A percentile compares a stretch with the other conserved stretches of the same genome.
Evolutionary conservation across 2,888 invertebrate genomes (phyloP).

Genomic region (Diloba caeruleocephala): DNA sequence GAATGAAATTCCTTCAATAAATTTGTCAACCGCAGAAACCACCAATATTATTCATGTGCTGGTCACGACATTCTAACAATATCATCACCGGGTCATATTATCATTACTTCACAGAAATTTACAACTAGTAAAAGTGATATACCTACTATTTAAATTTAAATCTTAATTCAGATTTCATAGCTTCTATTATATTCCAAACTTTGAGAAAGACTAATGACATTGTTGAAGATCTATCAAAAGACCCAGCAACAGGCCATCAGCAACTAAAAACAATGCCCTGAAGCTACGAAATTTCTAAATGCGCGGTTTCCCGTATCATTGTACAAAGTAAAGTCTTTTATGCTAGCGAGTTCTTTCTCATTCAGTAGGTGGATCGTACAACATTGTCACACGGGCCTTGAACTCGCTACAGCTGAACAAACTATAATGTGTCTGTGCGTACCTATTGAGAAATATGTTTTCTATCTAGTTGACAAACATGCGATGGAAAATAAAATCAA

Average conservation of each 20-base stretch:
- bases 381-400: conserved; percentile 79
- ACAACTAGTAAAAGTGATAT: too few relatives aligned
- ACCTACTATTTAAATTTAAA: too few relatives aligned
- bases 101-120: too few relatives aligned
- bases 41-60: too few relatives aligned
- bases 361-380: conserved; percentile 57
- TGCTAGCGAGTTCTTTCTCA: conserved; percentile 60
- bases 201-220: background rate
- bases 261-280: conserved; percentile 22
- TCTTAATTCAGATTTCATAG: too few relatives aligned
- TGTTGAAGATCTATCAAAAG: conserved; percentile 3
- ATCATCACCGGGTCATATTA: too few relatives aligned
- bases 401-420: conserved; percentile 80
- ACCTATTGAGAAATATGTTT: conserved; percentile 58
- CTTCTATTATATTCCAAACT: background rate
- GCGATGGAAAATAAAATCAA: conserved; percentile 31
- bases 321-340: conserved; percentile 53
- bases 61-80: too few relatives aligned
- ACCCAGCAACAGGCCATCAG: conserved; percentile 15
- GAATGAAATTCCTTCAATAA: too few relatives aligned
- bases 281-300: conserved; percentile 15
- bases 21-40: too few relatives aligned
- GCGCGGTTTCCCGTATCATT: conserved; percentile 38
- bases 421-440: conserved; percentile 62
- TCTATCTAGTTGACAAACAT: conserved; percentile 52